Evolutionary conservation across 2,797 vertebrate species (phyloP).

Genomic region (Prunella strophiata): DNA sequence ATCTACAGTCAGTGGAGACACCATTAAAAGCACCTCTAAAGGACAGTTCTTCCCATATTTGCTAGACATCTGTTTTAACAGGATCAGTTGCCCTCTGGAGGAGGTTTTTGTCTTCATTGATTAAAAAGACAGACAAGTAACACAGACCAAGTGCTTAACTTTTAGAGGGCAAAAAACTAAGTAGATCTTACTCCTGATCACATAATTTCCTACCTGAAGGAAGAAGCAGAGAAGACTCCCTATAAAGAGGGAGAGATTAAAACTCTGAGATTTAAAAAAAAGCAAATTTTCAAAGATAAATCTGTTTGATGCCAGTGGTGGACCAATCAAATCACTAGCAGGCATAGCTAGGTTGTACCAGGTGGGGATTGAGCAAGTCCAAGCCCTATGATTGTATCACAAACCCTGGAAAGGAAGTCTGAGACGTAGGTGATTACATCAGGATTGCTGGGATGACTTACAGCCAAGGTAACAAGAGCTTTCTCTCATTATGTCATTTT

Average conservation of each 20-base stretch:
- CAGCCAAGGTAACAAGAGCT: neutral
- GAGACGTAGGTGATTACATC: neutral
- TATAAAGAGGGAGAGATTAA: neutral
- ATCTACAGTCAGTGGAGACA: neutral
- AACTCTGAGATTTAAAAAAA: neutral
- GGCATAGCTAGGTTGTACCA: neutral
- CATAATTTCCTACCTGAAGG: neutral
- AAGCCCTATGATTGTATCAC: neutral
- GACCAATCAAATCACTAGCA: neutral
- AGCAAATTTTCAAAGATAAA: neutral
- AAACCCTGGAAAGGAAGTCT: neutral
- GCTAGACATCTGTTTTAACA: neutral
- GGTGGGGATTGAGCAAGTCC: neutral
- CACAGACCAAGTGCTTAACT: neutral
- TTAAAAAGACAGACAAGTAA: neutral
- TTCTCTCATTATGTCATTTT: slow-evolving; percentile 14
- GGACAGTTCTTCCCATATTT: neutral
- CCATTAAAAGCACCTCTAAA: neutral
- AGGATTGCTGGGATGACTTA: neutral
- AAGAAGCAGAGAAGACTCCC: neutral
- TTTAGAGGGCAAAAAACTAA: neutral
- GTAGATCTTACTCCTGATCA: neutral
- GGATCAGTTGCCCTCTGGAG: neutral
- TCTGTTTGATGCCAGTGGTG: neutral
- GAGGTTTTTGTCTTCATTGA: neutral